Evolutionary conservation across 1,140 invertebrate species (phyloP), one percentile per base, ranked within the genome.

Genomic region (Pseudomyrmex sp.): DNA sequence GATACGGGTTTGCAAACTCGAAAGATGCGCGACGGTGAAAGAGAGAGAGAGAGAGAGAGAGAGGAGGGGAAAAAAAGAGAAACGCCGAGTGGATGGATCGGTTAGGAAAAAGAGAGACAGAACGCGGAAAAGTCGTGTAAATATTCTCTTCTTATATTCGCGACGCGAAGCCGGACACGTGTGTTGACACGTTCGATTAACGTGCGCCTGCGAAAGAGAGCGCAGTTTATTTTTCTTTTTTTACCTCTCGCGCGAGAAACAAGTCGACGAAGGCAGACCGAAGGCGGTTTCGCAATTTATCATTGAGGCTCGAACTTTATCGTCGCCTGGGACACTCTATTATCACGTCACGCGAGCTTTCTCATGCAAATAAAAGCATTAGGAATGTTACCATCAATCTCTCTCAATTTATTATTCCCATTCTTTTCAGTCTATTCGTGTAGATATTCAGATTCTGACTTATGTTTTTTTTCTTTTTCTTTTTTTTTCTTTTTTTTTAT

Each of bases 1-100:
- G 76, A 88, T 86, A 89, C 80, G 82, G 88, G 85, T 85, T 89
- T 26, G 88, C 75, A 89, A 89, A 89, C 82, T 88, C 56, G 59
- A 54, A 48, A 62, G 54, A 73, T 54, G 56, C 35, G 68, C 8
- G 13, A 23, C 23, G 18, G 35, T 23, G 56, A 69, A 72, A 23
- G 18, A 63, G 70, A 56, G 65, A 70, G 15, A 23, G 20, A 23
- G 46, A 68, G 15, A 12, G 52, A 70, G 15, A n/a, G 12, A 23
- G 52, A 68, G 15, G 12, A 23, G 52, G 61, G 15, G 3, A 0
- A 35, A 35, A 35, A 35, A 35, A 35, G 35, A 35, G 35, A 35
- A 35, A 35, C 35, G 5, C 18, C 62, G 12, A 13, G 0, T 0
- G 18, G 35, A 48, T 7, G 18, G 50, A 10, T 9, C 26, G 12